These are phyloP conservation scores for Hydraecia micacea DNA, from an alignment of 2,888 invertebrate genomes.

Conservation along the genomic window DNA sequence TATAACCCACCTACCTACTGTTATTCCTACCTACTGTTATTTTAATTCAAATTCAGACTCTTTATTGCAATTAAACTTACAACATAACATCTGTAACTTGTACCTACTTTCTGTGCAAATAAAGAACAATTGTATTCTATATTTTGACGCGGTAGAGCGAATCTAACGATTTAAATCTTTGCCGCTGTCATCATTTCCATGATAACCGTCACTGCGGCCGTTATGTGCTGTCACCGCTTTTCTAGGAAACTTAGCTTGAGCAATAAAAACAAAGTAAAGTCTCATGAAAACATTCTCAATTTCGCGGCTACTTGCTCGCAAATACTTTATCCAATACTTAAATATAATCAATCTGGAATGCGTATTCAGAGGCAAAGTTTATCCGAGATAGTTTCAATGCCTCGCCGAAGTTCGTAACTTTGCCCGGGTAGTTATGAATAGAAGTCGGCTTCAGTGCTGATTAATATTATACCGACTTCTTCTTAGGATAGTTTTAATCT, in stretches of 20 bases:
- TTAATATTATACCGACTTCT: conserved; percentile 16
- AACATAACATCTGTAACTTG: no score
- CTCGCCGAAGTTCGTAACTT: conserved; percentile 33
- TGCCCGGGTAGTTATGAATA: conserved; percentile 34
- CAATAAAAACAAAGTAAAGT: conserved; percentile 7
- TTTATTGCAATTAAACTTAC: no score
- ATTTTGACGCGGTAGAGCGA: no score
- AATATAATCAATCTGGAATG: conserved; percentile 52
- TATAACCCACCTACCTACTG: no score
- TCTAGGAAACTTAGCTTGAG: neutral
- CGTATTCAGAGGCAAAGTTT: conserved; percentile 40
- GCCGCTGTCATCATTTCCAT: no score
- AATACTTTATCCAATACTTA: conserved; percentile 32
- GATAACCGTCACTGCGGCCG: no score
- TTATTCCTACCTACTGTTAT: no score
- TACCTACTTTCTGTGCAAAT: no score
- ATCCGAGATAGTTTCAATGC: conserved; percentile 22
- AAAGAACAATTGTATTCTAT: no score
- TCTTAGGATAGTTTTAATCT: conserved; percentile 19
- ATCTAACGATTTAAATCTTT: no score
- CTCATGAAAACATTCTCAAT: conserved; percentile 21
- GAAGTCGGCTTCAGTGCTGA: conserved; percentile 1
- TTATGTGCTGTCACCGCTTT: neutral
- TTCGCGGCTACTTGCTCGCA: conserved; percentile 1
- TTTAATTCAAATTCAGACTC: no score